phyloP scores from a whole-genome alignment of 2,113 vertebrate species.

The Lampris megalopsis region DNA sequence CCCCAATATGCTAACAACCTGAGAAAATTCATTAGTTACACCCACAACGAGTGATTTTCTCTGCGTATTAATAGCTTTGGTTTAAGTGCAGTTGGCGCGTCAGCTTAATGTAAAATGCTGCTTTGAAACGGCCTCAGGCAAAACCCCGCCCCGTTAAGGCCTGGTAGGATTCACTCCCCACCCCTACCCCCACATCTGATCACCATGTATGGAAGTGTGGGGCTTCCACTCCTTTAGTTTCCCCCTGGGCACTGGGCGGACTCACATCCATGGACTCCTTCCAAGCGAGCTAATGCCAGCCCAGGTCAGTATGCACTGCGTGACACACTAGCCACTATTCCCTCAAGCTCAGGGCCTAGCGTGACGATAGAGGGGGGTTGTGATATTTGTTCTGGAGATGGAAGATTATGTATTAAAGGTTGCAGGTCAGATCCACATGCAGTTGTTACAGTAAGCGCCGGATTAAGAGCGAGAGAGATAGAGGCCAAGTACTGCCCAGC shows the following conservation, averaged over 20 bases:
- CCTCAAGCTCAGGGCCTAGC: constrained; percentile 17
- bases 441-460: constrained; percentile 61
- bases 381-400: constrained; percentile 62
- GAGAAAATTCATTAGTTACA: constrained; percentile 36
- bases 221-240: constrained; percentile 51
- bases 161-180: constrained; percentile 36
- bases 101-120: constrained; percentile 26
- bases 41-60: constrained; percentile 15
- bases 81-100: constrained; percentile 50
- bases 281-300: constrained; percentile 43
- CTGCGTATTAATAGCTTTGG: constrained; percentile 38
- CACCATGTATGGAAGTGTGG: constrained; percentile 41
- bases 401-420: constrained; percentile 70
- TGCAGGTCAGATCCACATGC: constrained; percentile 56
- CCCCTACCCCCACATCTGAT: constrained; percentile 49
- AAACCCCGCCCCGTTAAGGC: constrained; percentile 51
- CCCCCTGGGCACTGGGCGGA: constrained; percentile 39
- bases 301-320: constrained; percentile 58
- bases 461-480: constrained; percentile 47
- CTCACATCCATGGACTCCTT: constrained; percentile 47
- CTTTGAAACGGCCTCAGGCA: constrained; percentile 38
- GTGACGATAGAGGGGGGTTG: constrained; percentile 28
- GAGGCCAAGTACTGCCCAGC: constrained; percentile 10
- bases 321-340: constrained; percentile 58
- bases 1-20: constrained; percentile 12